Evolutionary conservation across 2,113 vertebrate genomes (phyloP), one percentile per base, ranked within the genome.

Genomic region (Alethe diademata): DNA sequence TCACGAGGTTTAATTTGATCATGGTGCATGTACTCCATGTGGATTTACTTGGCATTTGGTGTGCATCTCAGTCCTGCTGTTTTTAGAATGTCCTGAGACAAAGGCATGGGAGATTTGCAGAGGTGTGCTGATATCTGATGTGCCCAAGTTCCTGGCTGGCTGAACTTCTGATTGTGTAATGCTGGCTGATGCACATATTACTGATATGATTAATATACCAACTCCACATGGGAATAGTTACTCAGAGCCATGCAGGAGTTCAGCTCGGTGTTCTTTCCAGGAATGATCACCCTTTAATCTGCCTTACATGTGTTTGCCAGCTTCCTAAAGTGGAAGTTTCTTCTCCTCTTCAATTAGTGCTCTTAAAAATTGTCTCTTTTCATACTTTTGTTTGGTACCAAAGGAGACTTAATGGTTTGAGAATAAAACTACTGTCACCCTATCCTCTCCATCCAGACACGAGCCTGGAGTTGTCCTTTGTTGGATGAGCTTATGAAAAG

Each of bases 251-350:
- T 0, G 5, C 62, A 33, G 54, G 60, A 65, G 69, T 53, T 78
- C 20, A 43, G 18, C 48, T 73, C n/a, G 1, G 24, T 66, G 80
- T 45, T 78, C 64, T 62, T 78, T 76, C 58, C 65, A 91, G 93
- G 54, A 91, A 62, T 5, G 19, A 20, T 62, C 1, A 4, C 36
- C 58, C 43, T 33, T 75, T 89, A 60, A 64, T 72, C 72, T 89
- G 36, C 57, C 35, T 81, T 35, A 60, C 29, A n/a, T 28, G 4
- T 69, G 33, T 73, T 91, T 92, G 67, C 56, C 62, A 65, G 58
- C 78, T 93, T 96, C 47, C 47, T 48, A 4, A 58, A 66, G 78
- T 62, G 38, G 42, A 92, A 82, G 26, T 45, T 92, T 20, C 67
- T 91, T 88, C 69, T 88, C 20, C 31, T 76, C n/a, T 80, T 45